phyloP scores from a whole-genome alignment of 2,888 invertebrate species.

The Caenorhabditis zanzibari region DNA sequence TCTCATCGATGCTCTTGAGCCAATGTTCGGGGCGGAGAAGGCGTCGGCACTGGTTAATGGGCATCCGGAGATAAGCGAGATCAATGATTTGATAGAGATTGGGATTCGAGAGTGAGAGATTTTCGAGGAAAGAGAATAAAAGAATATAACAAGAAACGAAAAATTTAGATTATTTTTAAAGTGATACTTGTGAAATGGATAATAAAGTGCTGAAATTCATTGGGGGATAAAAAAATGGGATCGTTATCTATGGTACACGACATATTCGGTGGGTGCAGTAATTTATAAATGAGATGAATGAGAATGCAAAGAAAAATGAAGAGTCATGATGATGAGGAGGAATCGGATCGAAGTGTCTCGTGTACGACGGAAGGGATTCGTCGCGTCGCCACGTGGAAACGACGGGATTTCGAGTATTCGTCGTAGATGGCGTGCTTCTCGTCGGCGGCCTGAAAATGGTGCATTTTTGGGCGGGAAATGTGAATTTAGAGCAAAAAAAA shows the following conservation, averaged over 20 bases:
- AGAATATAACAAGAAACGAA: background rate
- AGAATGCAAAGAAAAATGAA: background rate
- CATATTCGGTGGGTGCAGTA: background rate
- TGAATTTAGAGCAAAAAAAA: too few species aligned
- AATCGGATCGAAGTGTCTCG: conserved; percentile 14
- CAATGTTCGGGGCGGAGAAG: conserved; percentile 50
- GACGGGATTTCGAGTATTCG: conserved; percentile 34
- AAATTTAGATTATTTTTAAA: background rate
- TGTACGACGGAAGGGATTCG: conserved; percentile 10
- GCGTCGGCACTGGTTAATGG: conserved; percentile 21
- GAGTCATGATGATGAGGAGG: conserved; percentile 8
- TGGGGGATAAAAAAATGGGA: background rate
- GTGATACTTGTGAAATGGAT: too few species aligned
- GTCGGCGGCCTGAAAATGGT: conserved; percentile 27
- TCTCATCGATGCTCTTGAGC: conserved; percentile 39
- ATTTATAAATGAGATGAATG: background rate
- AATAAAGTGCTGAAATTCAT: too few species aligned
- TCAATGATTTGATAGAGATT: conserved; percentile 47
- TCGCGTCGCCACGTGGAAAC: conserved; percentile 14
- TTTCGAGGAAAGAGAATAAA: background rate
- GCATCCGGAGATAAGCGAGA: conserved; percentile 36
- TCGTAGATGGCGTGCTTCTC: conserved; percentile 35
- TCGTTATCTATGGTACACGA: background rate
- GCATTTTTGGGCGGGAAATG: background rate
- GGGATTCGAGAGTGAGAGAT: conserved; percentile 22